Conservation (phyloP, 2,888 invertebrate genomes). For the Dasypogon diadema region DNA sequence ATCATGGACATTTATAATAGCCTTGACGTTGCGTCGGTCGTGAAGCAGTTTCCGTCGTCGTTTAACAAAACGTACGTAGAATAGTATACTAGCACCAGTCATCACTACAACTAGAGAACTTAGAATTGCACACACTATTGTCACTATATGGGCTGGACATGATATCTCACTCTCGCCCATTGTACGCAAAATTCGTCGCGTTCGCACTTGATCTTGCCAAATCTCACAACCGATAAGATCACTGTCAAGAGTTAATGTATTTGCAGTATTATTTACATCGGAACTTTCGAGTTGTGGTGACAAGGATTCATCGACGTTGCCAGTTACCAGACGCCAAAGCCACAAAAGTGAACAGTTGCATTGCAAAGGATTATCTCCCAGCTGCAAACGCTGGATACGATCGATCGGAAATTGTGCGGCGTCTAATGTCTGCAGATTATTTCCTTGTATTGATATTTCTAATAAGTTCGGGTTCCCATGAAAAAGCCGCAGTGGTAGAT, state of each 20-base stretch:
- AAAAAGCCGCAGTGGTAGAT: conserved; percentile 84
- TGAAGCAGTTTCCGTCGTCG: conserved; percentile 66
- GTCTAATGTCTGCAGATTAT: conserved; percentile 80
- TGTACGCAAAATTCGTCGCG: conserved; percentile 62
- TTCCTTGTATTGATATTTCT: conserved; percentile 81
- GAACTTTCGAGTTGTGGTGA: not conserved
- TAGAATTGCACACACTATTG: conserved; percentile 68
- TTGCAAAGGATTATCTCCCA: conserved; percentile 85
- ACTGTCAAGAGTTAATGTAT: conserved; percentile 63
- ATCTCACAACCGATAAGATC: conserved; percentile 67
- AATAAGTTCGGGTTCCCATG: conserved; percentile 85
- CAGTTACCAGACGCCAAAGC: conserved; percentile 80
- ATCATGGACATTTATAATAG: conserved; percentile 68
- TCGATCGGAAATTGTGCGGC: conserved; percentile 87
- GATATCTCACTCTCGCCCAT: conserved; percentile 68
- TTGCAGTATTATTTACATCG: conserved; percentile 38
- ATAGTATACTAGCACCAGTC: conserved; percentile 66
- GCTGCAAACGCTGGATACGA: conserved; percentile 78
- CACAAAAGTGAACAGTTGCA: conserved; percentile 90
- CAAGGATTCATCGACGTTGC: conserved; percentile 63
- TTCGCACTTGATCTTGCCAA: conserved; percentile 64
- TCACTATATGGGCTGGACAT: conserved; percentile 68
- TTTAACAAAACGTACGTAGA: conserved; percentile 66
- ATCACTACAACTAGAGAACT: conserved; percentile 66
- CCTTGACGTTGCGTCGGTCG: conserved; percentile 66